A percentile compares a stretch with the other conserved stretches of the same genome.
These are phyloP conservation scores for Lepus americanus DNA, from an alignment of 2,113 vertebrate genomes.

Conservation along the genomic window DNA sequence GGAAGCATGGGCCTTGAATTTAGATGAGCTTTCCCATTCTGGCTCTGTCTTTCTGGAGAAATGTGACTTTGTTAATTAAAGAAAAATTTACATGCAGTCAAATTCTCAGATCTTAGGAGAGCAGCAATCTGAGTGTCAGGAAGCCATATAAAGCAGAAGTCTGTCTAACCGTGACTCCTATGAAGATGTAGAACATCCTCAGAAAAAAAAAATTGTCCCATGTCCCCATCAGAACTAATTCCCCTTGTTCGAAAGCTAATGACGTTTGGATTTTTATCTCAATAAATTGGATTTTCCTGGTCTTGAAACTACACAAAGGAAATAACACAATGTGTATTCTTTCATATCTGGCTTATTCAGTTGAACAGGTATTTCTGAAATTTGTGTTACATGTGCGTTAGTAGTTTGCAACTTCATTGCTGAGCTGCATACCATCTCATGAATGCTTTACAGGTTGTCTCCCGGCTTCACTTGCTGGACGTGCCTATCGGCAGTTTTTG, in stretches of 20 bases:
- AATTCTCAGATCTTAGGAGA: conserved; percentile 18
- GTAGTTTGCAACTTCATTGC: not conserved
- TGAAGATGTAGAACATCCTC: not conserved
- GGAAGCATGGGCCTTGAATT: not conserved
- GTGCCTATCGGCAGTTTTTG: not conserved
- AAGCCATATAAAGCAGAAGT: not conserved
- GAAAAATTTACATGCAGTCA: not conserved
- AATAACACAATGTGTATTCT: not conserved
- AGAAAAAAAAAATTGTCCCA: too few species aligned
- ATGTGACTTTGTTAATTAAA: not conserved
- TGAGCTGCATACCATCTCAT: not conserved
- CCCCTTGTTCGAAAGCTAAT: not conserved
- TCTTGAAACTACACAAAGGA: not conserved
- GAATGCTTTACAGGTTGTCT: not conserved
- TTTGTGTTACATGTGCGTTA: not conserved
- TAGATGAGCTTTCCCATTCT: not conserved
- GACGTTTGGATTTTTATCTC: not conserved
- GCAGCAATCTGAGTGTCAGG: not conserved
- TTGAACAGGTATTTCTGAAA: not conserved
- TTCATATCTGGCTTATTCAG: not conserved
- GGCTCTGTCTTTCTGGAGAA: conserved; percentile 9
- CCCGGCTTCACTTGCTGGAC: not conserved
- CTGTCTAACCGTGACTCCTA: not conserved
- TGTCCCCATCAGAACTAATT: not conserved
- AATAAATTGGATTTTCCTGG: not conserved